Conservation (phyloP, 2,888 invertebrate species). For the Trichogramma evanescens region DNA sequence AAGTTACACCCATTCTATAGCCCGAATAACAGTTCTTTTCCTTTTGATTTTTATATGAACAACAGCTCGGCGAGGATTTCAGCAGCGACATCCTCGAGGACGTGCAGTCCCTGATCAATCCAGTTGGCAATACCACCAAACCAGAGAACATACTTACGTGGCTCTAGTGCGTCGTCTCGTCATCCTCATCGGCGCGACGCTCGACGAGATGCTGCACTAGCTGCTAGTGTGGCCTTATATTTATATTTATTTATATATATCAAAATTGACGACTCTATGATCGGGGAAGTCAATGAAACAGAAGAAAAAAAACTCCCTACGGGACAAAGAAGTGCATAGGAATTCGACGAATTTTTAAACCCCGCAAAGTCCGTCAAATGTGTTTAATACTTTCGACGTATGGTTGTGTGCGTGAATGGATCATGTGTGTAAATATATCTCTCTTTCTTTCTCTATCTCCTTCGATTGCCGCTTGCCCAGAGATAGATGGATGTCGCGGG, state of each 20-base stretch:
- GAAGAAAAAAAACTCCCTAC: conserved; percentile 20
- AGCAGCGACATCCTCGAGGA: conserved; percentile 80
- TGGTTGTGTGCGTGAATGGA: conserved; percentile 14
- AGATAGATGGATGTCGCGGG: conserved; percentile 1
- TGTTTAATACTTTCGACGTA: conserved; percentile 10
- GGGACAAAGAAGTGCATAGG: conserved; percentile 24
- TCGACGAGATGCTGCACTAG: background rate
- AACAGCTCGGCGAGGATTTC: conserved; percentile 79
- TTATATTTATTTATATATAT: conserved; percentile 1
- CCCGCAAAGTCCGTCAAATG: conserved; percentile 19
- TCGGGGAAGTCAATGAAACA: background rate
- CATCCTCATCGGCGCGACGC: conserved; percentile 5
- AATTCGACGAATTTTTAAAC: conserved; percentile 19
- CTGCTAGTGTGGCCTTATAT: background rate
- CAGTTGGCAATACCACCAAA: conserved; percentile 65
- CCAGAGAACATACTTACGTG: conserved; percentile 80
- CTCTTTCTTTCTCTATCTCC: background rate
- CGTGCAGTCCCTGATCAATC: conserved; percentile 84
- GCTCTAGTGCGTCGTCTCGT: conserved; percentile 54
- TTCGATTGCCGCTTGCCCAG: background rate
- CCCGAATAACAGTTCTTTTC: too few relatives aligned
- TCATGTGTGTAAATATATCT: conserved; percentile 20
- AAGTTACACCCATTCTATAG: background rate
- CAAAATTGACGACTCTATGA: conserved; percentile 1
- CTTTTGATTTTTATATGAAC: conserved; percentile 28